Base-by-base conservation (phyloP, 2,888 invertebrate genomes). In the Oscheius myriophilus region DNA sequence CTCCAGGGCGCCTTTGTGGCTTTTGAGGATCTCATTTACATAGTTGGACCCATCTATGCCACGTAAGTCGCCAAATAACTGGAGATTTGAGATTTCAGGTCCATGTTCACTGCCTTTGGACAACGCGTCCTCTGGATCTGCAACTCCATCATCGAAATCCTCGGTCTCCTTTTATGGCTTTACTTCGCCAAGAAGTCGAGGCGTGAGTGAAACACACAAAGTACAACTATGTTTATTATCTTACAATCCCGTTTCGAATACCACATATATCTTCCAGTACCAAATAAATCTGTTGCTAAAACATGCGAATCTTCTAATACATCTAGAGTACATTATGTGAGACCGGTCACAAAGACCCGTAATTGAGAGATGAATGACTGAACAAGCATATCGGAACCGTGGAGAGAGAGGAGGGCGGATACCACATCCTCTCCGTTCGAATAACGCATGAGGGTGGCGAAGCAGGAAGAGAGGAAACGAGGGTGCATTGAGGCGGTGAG, bases 1-100 rank as follows among this genome's bases (percentile, higher is more conserved):
- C 66, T 70, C 16, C 76, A 76, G 65, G 76, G 72, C 49, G 72
- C 71, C 16, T 70, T 76, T 67, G 67, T 70, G 1, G 69, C 70
- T 7, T 68, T 71, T n/a, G 76, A 76, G 14, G 76, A 76, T 58
- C 55, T 73, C 43, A 70, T 76, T 11, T 67, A 66, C 46, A 69
- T 73, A 59, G n/a, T 73, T 12, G 73, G 73, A 2, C 73, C 76
- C 4, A 45, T 72, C n/a, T 76, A 73, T 57, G 65, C 69, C 6
- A 70, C 76, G 76, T 76, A 41, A 63, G 71, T 39, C 25, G 18
- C 33, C n/a, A n/a, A n/a, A n/a, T n/a, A n/a, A 4, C 12, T 25
- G 3, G 3, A 7, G 33, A 16, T 2, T 18, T 21, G 45, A 23
- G 4, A 21, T 67, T 72, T 41, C 67, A 73, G 71, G 11, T 39